phyloP scores from a whole-genome alignment of 23 tunicate species.

The Trididemnum miniatum region DNA sequence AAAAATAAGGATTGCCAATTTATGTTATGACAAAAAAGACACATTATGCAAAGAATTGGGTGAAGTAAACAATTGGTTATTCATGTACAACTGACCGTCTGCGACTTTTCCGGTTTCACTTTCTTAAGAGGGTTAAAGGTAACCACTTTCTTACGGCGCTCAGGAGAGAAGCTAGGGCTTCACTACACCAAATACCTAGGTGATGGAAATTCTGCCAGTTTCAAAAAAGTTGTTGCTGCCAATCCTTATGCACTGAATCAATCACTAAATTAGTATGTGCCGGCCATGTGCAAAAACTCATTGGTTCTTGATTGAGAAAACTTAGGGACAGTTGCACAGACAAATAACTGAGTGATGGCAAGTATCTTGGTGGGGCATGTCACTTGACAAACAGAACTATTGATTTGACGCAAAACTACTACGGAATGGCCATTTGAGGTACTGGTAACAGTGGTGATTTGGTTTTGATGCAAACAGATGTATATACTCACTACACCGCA shows the following conservation, averaged over 20 bases:
- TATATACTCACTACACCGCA: neutral
- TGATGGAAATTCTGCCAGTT: neutral
- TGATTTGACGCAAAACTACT: neutral
- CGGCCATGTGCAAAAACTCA: neutral
- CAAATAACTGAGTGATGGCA: neutral
- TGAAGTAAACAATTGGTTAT: too few relatives aligned
- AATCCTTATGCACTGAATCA: neutral
- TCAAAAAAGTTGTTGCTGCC: neutral
- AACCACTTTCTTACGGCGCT: too few relatives aligned
- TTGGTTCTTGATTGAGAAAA: neutral
- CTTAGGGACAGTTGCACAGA: neutral
- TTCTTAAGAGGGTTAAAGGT: too few relatives aligned
- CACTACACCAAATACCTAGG: neutral
- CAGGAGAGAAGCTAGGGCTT: neutral
- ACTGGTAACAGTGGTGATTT: too few relatives aligned
- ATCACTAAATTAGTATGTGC: neutral
- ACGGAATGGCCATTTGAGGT: neutral
- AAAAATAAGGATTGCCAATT: too few relatives aligned
- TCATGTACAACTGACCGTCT: too few relatives aligned
- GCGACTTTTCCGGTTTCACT: too few relatives aligned
- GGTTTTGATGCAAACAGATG: neutral
- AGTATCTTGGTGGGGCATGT: too few relatives aligned
- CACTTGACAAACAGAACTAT: neutral
- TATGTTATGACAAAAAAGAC: too few relatives aligned
- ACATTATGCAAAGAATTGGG: too few relatives aligned